Conservation (phyloP, 2,113 vertebrate species). For the Myodes glareolus region DNA sequence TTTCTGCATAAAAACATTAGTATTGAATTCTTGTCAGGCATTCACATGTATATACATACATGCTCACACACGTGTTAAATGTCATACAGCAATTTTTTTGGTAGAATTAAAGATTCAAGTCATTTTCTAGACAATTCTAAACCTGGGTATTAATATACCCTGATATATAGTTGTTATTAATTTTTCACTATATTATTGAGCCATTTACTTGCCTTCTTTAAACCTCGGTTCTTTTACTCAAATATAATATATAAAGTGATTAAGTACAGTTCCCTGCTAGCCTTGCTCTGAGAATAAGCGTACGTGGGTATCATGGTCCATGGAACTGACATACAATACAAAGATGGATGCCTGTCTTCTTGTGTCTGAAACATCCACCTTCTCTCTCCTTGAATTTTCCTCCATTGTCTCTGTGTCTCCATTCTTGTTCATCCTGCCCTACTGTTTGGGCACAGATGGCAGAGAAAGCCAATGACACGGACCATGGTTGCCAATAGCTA, state of each 20-base stretch:
- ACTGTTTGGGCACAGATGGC: conserved; percentile 16
- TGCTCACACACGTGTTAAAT: neutral
- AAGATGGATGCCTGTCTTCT: neutral
- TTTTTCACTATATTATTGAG: neutral
- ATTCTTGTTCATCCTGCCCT: neutral
- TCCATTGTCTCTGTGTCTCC: neutral
- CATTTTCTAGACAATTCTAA: neutral
- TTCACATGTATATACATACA: neutral
- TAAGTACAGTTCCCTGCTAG: neutral
- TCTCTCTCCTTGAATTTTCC: conserved; percentile 9
- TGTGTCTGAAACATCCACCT: neutral
- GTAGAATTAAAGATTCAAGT: neutral
- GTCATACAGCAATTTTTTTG: neutral
- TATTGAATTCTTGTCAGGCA: neutral
- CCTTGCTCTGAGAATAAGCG: neutral
- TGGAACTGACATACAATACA: neutral
- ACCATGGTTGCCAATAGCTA: conserved; percentile 71
- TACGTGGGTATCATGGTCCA: neutral
- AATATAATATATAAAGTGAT: neutral
- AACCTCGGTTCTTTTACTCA: neutral
- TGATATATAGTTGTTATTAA: neutral
- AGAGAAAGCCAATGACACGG: neutral
- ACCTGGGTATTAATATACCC: neutral
- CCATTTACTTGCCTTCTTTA: neutral
- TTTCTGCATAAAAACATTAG: neutral